Base-by-base conservation (phyloP, 2,888 invertebrate species). In the Xestia sexstrigata region DNA sequence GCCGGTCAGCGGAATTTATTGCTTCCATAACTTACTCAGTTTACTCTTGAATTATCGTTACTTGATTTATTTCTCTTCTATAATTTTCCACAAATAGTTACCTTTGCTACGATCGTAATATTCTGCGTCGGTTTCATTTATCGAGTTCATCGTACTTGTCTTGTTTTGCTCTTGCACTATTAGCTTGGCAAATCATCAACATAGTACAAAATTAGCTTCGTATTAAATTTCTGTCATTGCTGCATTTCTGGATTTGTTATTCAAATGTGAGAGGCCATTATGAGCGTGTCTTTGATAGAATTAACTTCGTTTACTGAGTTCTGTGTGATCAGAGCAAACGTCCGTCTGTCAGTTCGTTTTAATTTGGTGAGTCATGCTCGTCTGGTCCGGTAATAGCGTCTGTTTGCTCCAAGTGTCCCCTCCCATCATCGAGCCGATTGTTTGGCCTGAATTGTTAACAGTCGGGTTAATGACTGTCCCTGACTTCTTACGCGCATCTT, bases 401-500 rank as follows among this genome's bases (percentile, higher is more conserved):
- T 91, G 92, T 93, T 93, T 93, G 91, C 89, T 91, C 91, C 90
- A 88, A 92, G 90, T 91, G 93, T 91, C 91, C 92, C 91, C 83
- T 82, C 79, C 92, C 91, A 90, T 92, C 90, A 89, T 88, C 86
- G 89, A 84, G 89, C 88, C 89, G 93, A 94, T 93, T 93, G 93
- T 92, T 92, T 93, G 94, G 88, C 93, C 94, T 93, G 92, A 93
- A 94, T 94, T 94, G 94, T 94, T 94, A 91, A 91, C 91, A 86
- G 81, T 67, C 91, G 92, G 95, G 95, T 95, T 94, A 95, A 94
- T 89, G 95, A 93, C 93, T 94, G 95, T 87, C 94, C 93, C 92
- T 94, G 95, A 94, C 95, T 94, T 90, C 90, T 89, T 88, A 85
- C 84, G 86, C 88, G 84, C 78, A 81, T 90, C 89, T 90, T 92